These are phyloP conservation scores for Drosophila cognata DNA, from an alignment of 2,888 invertebrate species.

Conservation along the genomic window DNA sequence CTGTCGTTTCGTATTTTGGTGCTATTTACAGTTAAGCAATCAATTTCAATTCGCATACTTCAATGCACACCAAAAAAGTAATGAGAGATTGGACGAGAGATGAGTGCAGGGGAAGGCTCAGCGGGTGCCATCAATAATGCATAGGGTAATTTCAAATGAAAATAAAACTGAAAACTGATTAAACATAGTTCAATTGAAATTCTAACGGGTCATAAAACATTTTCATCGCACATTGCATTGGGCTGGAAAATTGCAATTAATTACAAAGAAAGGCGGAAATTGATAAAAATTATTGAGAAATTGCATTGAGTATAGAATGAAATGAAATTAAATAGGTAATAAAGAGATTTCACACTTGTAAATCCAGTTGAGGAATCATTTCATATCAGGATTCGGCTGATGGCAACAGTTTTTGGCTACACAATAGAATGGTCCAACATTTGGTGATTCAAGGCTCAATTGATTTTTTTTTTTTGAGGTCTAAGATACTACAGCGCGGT, in stretches of 20 bases:
- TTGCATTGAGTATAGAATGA: background rate
- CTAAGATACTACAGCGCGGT: rapidly evolving
- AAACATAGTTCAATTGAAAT: constrained; percentile 49
- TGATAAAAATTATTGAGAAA: constrained; percentile 27
- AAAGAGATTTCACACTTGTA: background rate
- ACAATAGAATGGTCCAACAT: background rate
- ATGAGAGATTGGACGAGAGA: background rate
- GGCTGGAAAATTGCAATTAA: constrained; percentile 66
- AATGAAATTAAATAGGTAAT: background rate
- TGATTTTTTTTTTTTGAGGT: background rate
- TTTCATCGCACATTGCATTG: constrained; percentile 35
- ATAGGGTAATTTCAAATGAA: constrained; percentile 26
- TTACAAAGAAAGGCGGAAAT: constrained; percentile 57
- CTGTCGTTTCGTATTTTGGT: constrained; percentile 30
- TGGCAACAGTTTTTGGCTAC: background rate
- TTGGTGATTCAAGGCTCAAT: background rate
- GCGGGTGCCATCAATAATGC: constrained; percentile 38
- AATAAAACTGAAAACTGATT: constrained; percentile 58
- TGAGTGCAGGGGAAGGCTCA: background rate
- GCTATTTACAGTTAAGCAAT: constrained; percentile 58
- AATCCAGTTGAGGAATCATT: background rate
- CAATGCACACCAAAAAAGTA: constrained; percentile 33
- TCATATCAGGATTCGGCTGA: background rate
- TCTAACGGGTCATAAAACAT: constrained; percentile 25
- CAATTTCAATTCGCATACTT: constrained; percentile 50